Evolutionary conservation across 1,140 invertebrate species (phyloP).

Genomic region (Drosophila simulans): DNA sequence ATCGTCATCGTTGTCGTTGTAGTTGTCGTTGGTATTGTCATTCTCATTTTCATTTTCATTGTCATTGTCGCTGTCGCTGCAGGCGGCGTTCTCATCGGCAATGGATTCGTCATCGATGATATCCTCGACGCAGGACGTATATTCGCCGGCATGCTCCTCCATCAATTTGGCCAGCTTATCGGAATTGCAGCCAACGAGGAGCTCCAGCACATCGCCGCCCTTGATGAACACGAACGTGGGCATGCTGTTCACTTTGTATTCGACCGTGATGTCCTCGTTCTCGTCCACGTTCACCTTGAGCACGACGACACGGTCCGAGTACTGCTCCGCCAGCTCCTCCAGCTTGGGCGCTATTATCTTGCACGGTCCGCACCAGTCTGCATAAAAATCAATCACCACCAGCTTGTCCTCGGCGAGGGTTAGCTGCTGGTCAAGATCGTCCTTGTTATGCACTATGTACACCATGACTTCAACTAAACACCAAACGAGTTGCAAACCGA

Average conservation of each 20-base stretch:
- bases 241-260: constrained; percentile 94
- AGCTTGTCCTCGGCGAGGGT: constrained; percentile 91
- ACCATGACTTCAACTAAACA: constrained; percentile 43
- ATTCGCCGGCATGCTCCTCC: constrained; percentile 80
- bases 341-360: constrained; percentile 94
- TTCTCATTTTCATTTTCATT: too few species aligned
- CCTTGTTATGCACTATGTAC: constrained; percentile 84
- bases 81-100: not conserved
- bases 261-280: constrained; percentile 91
- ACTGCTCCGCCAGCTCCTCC: constrained; percentile 87
- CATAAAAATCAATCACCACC: constrained; percentile 94
- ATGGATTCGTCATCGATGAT: not conserved
- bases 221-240: constrained; percentile 98
- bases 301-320: constrained; percentile 78
- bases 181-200: constrained; percentile 92
- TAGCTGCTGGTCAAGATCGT: constrained; percentile 85
- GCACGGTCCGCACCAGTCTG: constrained; percentile 95
- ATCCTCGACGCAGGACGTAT: too few species aligned
- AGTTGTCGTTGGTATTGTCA: too few species aligned
- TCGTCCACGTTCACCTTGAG: constrained; percentile 96
- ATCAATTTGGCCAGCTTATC: constrained; percentile 90
- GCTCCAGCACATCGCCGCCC: constrained; percentile 89
- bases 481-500: not conserved
- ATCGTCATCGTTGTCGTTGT: too few species aligned
- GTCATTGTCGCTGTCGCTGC: not conserved